Evolutionary conservation across 1,140 invertebrate species (phyloP).

Genomic region (Brachionus manjavacas): DNA sequence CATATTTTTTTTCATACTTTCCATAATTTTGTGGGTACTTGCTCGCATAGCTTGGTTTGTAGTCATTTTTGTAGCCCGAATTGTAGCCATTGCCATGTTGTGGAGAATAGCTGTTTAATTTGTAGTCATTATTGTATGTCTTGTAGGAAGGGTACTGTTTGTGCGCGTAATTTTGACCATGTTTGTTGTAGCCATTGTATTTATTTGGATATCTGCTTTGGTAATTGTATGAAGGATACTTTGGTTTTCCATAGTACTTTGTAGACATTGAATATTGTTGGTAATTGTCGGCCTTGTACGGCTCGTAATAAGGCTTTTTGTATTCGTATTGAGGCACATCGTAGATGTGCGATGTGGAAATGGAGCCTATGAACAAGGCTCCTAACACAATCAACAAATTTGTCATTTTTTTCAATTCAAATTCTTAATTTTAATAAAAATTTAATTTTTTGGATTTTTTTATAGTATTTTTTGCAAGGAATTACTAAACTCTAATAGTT

Average conservation of each 20-base stretch:
- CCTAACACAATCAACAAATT: background rate
- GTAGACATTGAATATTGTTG: slow-evolving; percentile 3
- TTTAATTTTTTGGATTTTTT: background rate
- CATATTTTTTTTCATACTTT: background rate
- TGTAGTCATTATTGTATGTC: background rate
- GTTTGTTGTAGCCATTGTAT: background rate
- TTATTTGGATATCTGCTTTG: background rate
- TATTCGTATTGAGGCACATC: background rate
- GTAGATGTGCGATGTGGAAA: background rate
- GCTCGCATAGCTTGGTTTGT: background rate
- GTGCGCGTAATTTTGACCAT: background rate
- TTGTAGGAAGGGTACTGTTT: background rate
- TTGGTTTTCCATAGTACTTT: background rate
- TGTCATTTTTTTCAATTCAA: background rate
- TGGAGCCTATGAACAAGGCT: background rate
- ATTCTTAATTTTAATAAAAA: background rate
- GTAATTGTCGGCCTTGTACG: background rate
- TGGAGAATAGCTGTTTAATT: background rate
- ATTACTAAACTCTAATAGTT: background rate
- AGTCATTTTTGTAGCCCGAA: background rate
- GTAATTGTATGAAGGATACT: background rate
- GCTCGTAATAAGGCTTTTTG: background rate
- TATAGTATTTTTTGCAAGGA: background rate
- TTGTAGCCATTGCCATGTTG: background rate
- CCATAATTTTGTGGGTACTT: slow-evolving; percentile 6